phyloP scores from a whole-genome alignment of 2,797 vertebrate species.

The Ctenopoma multispine region DNA sequence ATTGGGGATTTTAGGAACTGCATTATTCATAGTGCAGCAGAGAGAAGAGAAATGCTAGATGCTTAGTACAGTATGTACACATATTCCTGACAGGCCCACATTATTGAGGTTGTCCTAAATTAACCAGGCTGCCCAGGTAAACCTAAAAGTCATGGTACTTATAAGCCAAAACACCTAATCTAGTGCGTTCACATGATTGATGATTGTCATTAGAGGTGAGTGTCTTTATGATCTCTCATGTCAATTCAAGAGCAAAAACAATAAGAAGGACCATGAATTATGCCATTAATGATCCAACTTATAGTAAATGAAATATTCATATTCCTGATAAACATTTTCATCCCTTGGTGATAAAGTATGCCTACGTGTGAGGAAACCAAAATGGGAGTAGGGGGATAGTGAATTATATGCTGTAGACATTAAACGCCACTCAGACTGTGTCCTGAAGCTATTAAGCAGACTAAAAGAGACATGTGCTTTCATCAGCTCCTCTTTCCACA shows the following conservation, averaged over 20 bases:
- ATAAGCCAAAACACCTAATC: conserved; percentile 9
- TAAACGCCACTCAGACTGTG: conserved; percentile 69
- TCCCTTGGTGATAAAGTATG: conserved; percentile 40
- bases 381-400: conserved; percentile 42
- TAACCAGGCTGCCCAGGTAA: conserved; percentile 14
- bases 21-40: conserved; percentile 55
- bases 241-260: conserved; percentile 49
- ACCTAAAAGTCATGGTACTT: conserved; percentile 4
- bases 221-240: conserved; percentile 40
- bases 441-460: conserved; percentile 74
- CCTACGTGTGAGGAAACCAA: conserved; percentile 35
- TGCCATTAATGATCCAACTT: conserved; percentile 53
- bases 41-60: conserved; percentile 33
- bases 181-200: conserved; percentile 37
- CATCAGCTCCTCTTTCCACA: conserved; percentile 69
- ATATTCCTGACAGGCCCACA: conserved; percentile 18
- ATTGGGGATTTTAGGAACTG: conserved; percentile 40
- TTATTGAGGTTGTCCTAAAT: conserved; percentile 13
- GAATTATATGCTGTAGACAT: conserved; percentile 60
- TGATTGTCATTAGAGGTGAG: conserved; percentile 35
- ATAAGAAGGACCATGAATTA: conserved; percentile 29
- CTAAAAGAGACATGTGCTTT: conserved; percentile 75
- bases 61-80: conserved; percentile 5
- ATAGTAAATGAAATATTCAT: conserved; percentile 59
- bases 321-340: conserved; percentile 61